Percentiles rank a stretch among this genome's conserved stretches.
These are phyloP conservation scores for Strigamia crassipes DNA, from an alignment of 2,888 invertebrate genomes.

Conservation along the genomic window DNA sequence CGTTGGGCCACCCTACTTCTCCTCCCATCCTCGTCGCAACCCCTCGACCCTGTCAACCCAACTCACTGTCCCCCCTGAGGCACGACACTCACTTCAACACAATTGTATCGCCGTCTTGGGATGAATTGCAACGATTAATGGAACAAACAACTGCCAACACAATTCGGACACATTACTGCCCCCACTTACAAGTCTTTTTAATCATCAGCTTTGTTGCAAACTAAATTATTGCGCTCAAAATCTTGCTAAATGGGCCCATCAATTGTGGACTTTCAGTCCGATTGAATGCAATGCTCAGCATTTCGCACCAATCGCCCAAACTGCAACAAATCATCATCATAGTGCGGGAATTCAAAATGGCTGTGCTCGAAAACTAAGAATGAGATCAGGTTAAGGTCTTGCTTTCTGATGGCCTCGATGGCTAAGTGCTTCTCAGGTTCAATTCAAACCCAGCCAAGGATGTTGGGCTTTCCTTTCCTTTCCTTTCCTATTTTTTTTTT, in stretches of 20 bases:
- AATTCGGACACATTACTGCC: constrained; percentile 14
- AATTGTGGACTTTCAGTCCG: neutral
- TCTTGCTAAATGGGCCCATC: neutral
- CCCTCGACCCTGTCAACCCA: constrained; percentile 43
- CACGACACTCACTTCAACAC: constrained; percentile 42
- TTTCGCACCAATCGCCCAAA: neutral
- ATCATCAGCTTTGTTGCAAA: neutral
- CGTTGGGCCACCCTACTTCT: constrained; percentile 15
- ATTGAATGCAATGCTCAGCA: too few relatives aligned
- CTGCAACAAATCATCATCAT: too few relatives aligned
- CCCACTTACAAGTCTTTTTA: neutral
- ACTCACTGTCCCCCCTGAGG: constrained; percentile 42
- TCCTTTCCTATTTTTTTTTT: too few relatives aligned
- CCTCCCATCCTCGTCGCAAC: constrained; percentile 6
- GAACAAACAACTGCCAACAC: constrained; percentile 25
- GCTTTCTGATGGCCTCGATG: constrained; percentile 2
- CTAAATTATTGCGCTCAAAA: neutral
- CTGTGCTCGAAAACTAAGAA: neutral
- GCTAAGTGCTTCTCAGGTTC: constrained; percentile 5
- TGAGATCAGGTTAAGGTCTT: constrained; percentile 16
- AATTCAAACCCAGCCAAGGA: neutral
- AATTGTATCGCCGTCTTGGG: constrained; percentile 37
- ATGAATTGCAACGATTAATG: constrained; percentile 42
- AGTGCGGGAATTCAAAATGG: neutral
- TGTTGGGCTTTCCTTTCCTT: neutral